A percentile compares a stretch with the other conserved stretches of the same genome.
Conservation (phyloP, 2,888 invertebrate species). For the Polymixis flavicincta region DNA sequence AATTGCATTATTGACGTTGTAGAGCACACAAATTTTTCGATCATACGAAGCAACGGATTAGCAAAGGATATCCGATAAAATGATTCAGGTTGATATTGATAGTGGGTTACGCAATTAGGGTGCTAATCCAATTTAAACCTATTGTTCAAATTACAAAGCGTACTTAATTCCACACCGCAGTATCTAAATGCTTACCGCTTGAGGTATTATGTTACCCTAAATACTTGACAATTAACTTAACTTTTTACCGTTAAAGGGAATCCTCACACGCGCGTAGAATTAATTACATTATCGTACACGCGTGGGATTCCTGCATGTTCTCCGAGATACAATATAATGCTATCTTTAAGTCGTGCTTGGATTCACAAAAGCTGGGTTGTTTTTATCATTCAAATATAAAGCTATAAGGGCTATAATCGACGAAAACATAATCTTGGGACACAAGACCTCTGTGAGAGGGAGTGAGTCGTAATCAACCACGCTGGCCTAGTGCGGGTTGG, state of each 20-base stretch:
- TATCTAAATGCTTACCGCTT: slow-evolving; percentile 43
- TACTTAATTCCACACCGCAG: slow-evolving; percentile 25
- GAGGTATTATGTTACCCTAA: slow-evolving; percentile 44
- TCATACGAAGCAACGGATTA: no score
- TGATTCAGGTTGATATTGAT: no score
- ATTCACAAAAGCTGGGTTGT: slow-evolving; percentile 11
- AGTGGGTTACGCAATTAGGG: no score
- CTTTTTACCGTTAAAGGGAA: slow-evolving; percentile 45
- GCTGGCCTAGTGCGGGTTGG: no score
- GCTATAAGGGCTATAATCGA: background rate
- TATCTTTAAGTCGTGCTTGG: slow-evolving; percentile 17
- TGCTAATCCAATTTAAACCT: slow-evolving; percentile 19
- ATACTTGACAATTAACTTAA: slow-evolving; percentile 54
- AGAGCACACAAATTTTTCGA: no score
- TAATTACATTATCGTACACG: slow-evolving; percentile 47
- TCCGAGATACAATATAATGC: slow-evolving; percentile 5
- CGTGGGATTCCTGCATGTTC: slow-evolving; percentile 43
- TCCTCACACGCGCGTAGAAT: slow-evolving; percentile 48
- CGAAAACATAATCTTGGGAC: background rate
- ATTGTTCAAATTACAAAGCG: slow-evolving; percentile 18
- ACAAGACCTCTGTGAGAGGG: no score
- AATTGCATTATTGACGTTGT: no score
- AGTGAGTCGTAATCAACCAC: no score
- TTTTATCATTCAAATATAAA: background rate
- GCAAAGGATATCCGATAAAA: no score